Evolutionary conservation across 2,113 vertebrate genomes (phyloP).

Genomic region (Sula dactylatra): DNA sequence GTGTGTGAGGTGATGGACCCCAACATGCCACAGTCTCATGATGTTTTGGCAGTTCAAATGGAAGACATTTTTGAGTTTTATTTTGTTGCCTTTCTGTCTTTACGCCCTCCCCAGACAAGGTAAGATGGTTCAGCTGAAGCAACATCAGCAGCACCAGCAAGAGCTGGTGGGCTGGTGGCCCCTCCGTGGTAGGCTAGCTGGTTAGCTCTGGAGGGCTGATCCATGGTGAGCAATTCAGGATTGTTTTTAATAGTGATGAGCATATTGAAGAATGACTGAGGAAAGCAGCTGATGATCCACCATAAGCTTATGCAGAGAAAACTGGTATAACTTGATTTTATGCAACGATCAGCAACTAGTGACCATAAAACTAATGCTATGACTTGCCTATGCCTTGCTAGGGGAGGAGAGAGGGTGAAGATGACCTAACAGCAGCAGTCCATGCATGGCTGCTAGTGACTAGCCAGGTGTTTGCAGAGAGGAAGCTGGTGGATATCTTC

Average conservation of each 20-base stretch:
- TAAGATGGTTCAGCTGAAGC: neutral
- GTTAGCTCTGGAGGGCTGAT: neutral
- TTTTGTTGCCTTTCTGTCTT: neutral
- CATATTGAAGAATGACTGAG: neutral
- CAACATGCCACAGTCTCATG: rapidly evolving
- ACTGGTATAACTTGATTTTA: neutral
- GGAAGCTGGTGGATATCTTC: neutral
- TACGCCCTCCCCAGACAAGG: neutral
- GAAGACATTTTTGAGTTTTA: neutral
- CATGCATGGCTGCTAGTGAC: neutral
- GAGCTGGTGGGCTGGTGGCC: neutral
- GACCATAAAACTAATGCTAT: neutral
- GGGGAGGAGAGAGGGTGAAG: neutral
- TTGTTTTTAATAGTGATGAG: neutral
- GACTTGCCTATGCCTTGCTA: neutral
- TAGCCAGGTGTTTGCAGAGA: neutral
- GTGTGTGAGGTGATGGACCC: neutral
- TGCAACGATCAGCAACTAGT: neutral
- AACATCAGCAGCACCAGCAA: neutral
- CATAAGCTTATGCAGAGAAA: neutral
- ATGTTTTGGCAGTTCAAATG: neutral
- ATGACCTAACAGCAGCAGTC: no score
- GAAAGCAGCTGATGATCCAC: neutral
- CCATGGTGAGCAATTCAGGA: neutral
- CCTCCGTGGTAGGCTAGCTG: neutral